A percentile compares a stretch with the other conserved stretches of the same genome.
Conservation (phyloP, 2,888 invertebrate species). For the Euproctis similis region DNA sequence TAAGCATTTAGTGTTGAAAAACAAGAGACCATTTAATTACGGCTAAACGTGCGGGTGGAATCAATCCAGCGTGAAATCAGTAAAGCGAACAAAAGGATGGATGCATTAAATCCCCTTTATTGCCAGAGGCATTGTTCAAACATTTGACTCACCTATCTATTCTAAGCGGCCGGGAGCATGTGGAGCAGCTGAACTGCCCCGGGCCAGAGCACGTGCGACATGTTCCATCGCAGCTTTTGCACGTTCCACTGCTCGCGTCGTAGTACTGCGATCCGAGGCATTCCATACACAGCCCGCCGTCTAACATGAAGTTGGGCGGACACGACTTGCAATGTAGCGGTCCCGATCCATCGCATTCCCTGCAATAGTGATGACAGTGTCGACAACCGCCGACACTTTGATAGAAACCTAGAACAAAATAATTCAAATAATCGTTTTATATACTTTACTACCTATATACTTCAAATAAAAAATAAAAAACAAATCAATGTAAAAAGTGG, state of each 20-base stretch:
- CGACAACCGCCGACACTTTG: slow-evolving; percentile 88
- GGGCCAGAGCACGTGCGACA: slow-evolving; percentile 80
- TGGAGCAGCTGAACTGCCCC: slow-evolving; percentile 80
- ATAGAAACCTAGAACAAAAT: slow-evolving; percentile 77
- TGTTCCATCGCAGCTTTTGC: slow-evolving; percentile 79
- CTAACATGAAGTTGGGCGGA: slow-evolving; percentile 82
- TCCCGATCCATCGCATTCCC: slow-evolving; percentile 88
- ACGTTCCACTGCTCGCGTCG: slow-evolving; percentile 80
- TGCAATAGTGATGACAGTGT: slow-evolving; percentile 92
- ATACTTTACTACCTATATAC: background rate
- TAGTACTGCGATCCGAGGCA: slow-evolving; percentile 84
- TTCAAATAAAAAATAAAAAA: background rate
- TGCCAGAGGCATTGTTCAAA: no score
- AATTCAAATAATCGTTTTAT: slow-evolving; percentile 1
- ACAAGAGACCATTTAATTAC: no score
- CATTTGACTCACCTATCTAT: slow-evolving; percentile 68
- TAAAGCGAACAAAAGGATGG: background rate
- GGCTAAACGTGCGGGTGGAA: no score
- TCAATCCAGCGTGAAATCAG: no score
- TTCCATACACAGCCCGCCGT: slow-evolving; percentile 84
- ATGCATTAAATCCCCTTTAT: background rate
- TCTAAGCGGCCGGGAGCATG: slow-evolving; percentile 79
- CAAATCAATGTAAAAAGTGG: background rate
- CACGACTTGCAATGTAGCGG: slow-evolving; percentile 85
- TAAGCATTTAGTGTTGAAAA: no score